A percentile compares a stretch with the other conserved stretches of the same genome.
Conservation (phyloP, 1,140 invertebrate genomes). For the Antheraea mylitta region DNA sequence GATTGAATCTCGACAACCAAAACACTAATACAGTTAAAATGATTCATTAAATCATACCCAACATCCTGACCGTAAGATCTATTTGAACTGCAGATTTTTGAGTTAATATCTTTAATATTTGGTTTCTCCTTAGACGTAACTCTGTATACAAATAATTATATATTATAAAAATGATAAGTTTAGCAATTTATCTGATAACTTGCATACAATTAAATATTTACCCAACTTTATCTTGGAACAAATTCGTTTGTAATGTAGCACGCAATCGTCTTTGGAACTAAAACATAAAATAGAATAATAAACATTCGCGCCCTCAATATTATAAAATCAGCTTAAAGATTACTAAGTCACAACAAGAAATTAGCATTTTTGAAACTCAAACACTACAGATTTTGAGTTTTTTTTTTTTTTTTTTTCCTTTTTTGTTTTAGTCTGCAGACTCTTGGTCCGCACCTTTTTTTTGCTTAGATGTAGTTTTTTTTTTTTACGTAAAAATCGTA, state of each 20-base stretch:
- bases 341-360: no score
- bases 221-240: slow-evolving; percentile 35
- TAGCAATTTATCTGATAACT: slow-evolving; percentile 2
- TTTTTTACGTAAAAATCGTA: no score
- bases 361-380: no score
- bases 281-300: slow-evolving; percentile 16
- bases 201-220: slow-evolving; percentile 21
- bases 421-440: no score
- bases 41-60: background rate
- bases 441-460: no score
- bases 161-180: background rate
- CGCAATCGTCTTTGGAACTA: slow-evolving; percentile 55
- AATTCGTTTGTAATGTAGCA: slow-evolving; percentile 29
- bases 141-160: no score
- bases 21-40: background rate
- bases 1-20: no score
- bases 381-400: no score
- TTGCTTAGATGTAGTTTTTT: no score
- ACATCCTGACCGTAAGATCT: slow-evolving; percentile 9
- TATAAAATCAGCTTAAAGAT: no score
- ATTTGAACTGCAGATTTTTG: slow-evolving; percentile 20
- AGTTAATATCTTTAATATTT: slow-evolving; percentile 21
- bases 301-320: no score
- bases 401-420: no score
- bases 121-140: slow-evolving; percentile 17